Percentiles rank a stretch among this genome's conserved stretches.
Conservation (phyloP, 2,888 invertebrate species). For the Limnephilus rhombicus region DNA sequence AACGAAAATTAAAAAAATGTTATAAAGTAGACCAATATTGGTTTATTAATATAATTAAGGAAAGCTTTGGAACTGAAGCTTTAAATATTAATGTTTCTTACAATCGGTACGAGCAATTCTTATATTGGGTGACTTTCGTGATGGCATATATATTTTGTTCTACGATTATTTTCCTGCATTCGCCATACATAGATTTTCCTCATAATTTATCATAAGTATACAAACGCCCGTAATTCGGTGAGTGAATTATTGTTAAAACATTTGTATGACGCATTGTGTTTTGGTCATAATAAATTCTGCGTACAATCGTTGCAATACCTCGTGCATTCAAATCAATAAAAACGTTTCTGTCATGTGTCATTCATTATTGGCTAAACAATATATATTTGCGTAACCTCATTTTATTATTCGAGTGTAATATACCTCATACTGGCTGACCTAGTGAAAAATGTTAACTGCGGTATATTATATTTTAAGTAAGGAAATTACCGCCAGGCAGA, state of each 20-base stretch:
- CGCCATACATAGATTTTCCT: neutral
- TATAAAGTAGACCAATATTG: neutral
- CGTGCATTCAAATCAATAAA: neutral
- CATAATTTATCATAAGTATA: neutral
- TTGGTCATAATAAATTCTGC: neutral
- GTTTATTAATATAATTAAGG: neutral
- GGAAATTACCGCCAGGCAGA: neutral
- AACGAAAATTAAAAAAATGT: too few species aligned
- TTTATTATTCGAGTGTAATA: neutral
- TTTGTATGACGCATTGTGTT: neutral
- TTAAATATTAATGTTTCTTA: neutral
- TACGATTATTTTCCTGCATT: neutral
- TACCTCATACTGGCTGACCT: neutral
- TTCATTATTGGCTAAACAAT: neutral
- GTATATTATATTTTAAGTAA: neutral
- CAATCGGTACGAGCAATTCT: neutral
- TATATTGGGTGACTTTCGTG: neutral
- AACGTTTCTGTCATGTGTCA: neutral
- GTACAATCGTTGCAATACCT: neutral
- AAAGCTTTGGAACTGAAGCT: neutral
- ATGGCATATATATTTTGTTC: neutral
- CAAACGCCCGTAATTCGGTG: neutral
- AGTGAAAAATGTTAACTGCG: neutral
- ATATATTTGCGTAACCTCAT: neutral
- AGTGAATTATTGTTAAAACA: neutral